phyloP scores from a whole-genome alignment of 2,797 vertebrate genomes.

The Gymnoscopelus braueri region DNA sequence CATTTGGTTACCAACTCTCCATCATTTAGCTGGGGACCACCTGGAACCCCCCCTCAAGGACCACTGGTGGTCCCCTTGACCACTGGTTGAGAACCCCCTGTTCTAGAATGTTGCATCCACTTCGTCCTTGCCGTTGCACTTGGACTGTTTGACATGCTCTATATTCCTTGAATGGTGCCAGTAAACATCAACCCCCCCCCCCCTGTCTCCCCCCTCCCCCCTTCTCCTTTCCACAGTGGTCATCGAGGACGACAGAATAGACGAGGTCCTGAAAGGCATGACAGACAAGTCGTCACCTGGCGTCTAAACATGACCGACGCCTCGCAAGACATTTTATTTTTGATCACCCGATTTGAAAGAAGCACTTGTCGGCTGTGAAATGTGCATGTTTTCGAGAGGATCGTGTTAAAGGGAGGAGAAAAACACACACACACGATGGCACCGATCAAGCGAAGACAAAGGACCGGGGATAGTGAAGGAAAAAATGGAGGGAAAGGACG shows the following conservation, averaged over 20 bases:
- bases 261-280: conserved; percentile 98
- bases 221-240: conserved; percentile 86
- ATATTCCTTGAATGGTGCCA: neutral
- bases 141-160: neutral
- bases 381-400: conserved; percentile 88
- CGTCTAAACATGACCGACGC: conserved; percentile 87
- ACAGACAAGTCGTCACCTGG: conserved; percentile 96
- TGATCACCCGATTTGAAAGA: conserved; percentile 83
- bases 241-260: conserved; percentile 99
- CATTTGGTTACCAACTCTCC: too few species aligned
- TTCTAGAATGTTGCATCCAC: too few species aligned
- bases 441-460: conserved; percentile 62
- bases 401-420: conserved; percentile 63
- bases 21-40: too few species aligned
- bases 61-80: too few species aligned
- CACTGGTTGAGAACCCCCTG: too few species aligned
- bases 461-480: conserved; percentile 23
- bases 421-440: conserved; percentile 60
- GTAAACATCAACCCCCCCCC: conserved; percentile 45
- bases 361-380: conserved; percentile 86
- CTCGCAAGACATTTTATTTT: conserved; percentile 86
- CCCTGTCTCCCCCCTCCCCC: conserved; percentile 28
- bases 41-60: too few species aligned
- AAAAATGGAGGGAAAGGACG: conserved; percentile 42
- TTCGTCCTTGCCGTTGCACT: too few species aligned